Evolutionary conservation across 2,797 vertebrate genomes (phyloP), one percentile per base, ranked within the genome.

Genomic region (Dipus sagitta): DNA sequence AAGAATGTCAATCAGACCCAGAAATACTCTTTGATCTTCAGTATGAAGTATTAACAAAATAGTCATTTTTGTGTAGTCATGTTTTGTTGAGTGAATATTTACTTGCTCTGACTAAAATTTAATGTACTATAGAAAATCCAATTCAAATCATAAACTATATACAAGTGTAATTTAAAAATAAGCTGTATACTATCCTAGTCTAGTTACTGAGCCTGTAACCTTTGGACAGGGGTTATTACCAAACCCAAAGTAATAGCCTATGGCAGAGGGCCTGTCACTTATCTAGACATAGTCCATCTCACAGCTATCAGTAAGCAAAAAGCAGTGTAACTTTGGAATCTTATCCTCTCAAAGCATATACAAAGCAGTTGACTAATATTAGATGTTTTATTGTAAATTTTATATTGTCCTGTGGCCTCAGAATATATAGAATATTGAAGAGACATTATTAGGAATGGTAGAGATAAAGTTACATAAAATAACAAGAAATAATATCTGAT

Each of bases 31-130:
- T 95, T 97, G 86, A 34, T 38, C 75, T 54, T 79, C 11, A 32
- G 18, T 62, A 20, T 3, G 0, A 14, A 24, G 28, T 64, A 28
- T 9, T 68, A 23, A 70, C 30, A 64, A 90, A 83, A 78, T 17
- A 85, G 52, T 90, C 64, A 62, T 93, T 0, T 96, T 91, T 71
- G 94, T 64, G 94, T 76, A 38, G 60, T 86, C 65, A 64, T 1
- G 0, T 47, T 83, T 86, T 96, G 34, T 81, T 91, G 76, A 67
- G 32, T 92, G 88, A 92, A n/a, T 75, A 76, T 85, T 90, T 96
- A 96, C 30, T 93, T 92, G 30, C 20, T 72, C 23, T 28, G 32
- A 91, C 74, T 74, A 92, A 81, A 93, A 67, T 92, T 38, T 20
- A 94, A 74, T 94, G 70, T 68, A 68, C 90, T 90, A 82, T 47